phyloP scores from a whole-genome alignment of 2,113 vertebrate species.

The Merops nubicus region DNA sequence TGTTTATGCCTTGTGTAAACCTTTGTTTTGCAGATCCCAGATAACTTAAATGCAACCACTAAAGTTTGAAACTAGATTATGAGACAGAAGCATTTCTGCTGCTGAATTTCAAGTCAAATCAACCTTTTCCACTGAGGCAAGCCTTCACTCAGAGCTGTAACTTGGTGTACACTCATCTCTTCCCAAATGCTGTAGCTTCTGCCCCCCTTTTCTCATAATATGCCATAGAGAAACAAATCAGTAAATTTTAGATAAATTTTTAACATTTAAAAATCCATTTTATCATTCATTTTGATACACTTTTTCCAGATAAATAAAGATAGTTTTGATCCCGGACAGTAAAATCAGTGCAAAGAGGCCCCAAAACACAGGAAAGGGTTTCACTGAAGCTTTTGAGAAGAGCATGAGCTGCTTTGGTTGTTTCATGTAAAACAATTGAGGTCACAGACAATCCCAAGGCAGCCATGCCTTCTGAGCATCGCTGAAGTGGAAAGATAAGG shows the following conservation, averaged over 20 bases:
- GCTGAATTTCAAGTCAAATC: neutral
- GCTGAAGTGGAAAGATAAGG: neutral
- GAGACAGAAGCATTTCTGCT: neutral
- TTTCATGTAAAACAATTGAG: neutral
- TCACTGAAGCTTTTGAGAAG: neutral
- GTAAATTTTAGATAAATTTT: neutral
- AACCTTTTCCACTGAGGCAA: neutral
- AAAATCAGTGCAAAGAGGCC: neutral
- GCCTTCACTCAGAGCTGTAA: neutral
- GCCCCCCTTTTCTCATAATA: neutral
- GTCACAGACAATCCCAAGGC: neutral
- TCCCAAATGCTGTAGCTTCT: neutral
- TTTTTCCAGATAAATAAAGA: neutral
- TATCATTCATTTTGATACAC: neutral
- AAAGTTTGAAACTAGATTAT: conserved; percentile 25
- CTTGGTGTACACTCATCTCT: neutral
- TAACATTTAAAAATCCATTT: neutral
- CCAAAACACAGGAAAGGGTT: neutral
- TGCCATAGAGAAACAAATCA: neutral
- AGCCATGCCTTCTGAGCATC: neutral
- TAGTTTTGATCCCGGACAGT: neutral
- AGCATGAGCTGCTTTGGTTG: neutral
- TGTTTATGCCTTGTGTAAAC: conserved; percentile 54
- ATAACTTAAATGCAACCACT: conserved; percentile 14
- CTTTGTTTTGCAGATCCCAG: conserved; percentile 49